Evolutionary conservation across 2,888 invertebrate species (phyloP).

Genomic region (Xestia sexstrigata): DNA sequence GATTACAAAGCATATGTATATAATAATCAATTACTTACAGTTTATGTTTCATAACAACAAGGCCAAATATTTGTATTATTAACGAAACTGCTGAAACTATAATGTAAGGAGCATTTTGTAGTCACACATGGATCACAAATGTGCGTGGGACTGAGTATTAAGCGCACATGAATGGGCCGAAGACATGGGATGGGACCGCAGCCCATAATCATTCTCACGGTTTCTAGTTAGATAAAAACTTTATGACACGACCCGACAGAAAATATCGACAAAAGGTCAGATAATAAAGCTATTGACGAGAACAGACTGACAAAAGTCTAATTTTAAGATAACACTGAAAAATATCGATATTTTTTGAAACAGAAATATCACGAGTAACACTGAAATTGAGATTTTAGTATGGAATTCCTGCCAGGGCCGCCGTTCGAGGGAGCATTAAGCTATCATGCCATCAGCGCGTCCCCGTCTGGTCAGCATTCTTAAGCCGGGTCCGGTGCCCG

Average conservation of each 20-base stretch:
- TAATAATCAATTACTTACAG: background rate
- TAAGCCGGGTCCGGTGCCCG: slow-evolving; percentile 83
- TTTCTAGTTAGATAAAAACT: slow-evolving; percentile 78
- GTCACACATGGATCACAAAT: slow-evolving; percentile 84
- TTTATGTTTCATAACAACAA: background rate
- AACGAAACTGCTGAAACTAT: slow-evolving; percentile 35
- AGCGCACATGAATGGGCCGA: slow-evolving; percentile 82
- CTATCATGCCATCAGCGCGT: slow-evolving; percentile 83
- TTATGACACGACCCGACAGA: slow-evolving; percentile 66
- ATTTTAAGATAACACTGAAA: slow-evolving; percentile 18
- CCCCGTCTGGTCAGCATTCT: slow-evolving; percentile 87
- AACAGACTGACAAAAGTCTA: slow-evolving; percentile 2
- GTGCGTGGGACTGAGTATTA: slow-evolving; percentile 82
- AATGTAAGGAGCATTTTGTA: slow-evolving; percentile 57
- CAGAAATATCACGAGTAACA: slow-evolving; percentile 23
- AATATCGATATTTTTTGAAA: slow-evolving; percentile 8
- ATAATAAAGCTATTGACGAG: slow-evolving; percentile 54
- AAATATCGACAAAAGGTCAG: slow-evolving; percentile 63
- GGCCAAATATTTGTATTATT: slow-evolving; percentile 29
- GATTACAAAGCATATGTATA: background rate
- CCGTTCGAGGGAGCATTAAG: slow-evolving; percentile 81
- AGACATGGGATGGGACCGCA: slow-evolving; percentile 82
- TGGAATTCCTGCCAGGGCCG: slow-evolving; percentile 80
- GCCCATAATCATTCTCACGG: slow-evolving; percentile 84
- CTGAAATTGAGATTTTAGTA: slow-evolving; percentile 73